These are phyloP conservation scores for Onychostoma macrolepis DNA, from an alignment of 2,113 vertebrate genomes.

Conservation along the genomic window DNA sequence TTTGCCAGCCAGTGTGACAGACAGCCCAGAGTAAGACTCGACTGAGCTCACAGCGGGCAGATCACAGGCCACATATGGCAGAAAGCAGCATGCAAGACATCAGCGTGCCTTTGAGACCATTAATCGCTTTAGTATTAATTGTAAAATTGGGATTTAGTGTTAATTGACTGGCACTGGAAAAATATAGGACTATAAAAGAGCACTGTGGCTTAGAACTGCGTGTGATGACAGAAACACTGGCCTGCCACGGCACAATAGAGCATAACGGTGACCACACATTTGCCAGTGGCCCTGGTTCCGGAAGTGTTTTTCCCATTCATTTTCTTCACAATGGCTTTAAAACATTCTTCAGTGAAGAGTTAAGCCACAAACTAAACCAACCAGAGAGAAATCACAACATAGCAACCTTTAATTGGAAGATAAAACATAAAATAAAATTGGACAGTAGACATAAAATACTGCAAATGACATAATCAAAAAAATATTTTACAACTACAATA, in stretches of 20 bases:
- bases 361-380: neutral
- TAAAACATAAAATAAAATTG: no score
- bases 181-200: neutral
- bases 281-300: neutral
- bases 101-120: neutral
- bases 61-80: constrained; percentile 22
- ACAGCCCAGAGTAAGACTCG: constrained; percentile 13
- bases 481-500: no score
- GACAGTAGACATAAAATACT: neutral
- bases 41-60: constrained; percentile 9
- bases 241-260: neutral
- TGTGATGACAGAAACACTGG: neutral
- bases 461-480: neutral
- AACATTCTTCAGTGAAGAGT: neutral
- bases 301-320: neutral
- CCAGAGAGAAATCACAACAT: neutral
- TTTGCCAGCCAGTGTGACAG: constrained; percentile 23
- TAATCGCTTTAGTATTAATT: constrained; percentile 30
- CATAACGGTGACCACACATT: neutral
- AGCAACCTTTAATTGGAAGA: neutral
- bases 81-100: neutral
- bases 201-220: neutral
- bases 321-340: neutral
- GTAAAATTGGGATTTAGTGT: constrained; percentile 21
- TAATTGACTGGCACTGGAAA: neutral